Conservation (phyloP, 2,797 vertebrate genomes). For the Catharus ustulatus region DNA sequence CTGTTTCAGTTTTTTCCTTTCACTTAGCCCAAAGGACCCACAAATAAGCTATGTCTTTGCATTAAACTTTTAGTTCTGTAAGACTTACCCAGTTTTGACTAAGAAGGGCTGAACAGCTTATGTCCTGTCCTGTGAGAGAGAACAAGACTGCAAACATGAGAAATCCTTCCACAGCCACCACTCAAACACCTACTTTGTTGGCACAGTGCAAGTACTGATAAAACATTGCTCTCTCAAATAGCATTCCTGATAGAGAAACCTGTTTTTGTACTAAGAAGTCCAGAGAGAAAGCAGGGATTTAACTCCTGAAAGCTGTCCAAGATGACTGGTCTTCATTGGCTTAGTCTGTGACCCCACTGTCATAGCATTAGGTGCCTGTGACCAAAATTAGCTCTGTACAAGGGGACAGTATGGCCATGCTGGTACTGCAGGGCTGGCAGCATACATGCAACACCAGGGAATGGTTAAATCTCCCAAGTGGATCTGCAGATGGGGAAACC, state of each 20-base stretch:
- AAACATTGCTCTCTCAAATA: slow-evolving; percentile 15
- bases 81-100: neutral
- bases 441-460: neutral
- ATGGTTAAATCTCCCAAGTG: neutral
- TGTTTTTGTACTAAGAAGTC: neutral
- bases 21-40: neutral
- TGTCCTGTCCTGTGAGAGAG: slow-evolving; percentile 4
- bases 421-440: neutral
- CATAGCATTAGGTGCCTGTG: neutral
- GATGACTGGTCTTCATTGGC: neutral
- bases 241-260: slow-evolving; percentile 4
- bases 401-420: neutral
- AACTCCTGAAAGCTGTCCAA: neutral
- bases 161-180: neutral
- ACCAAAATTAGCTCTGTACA: neutral
- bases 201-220: slow-evolving; percentile 28
- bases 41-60: neutral
- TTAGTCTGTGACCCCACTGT: neutral
- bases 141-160: neutral
- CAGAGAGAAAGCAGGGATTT: neutral
- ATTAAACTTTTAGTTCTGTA: neutral
- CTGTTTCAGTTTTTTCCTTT: slow-evolving; percentile 9
- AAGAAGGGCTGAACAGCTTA: neutral
- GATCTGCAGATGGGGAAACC: neutral
- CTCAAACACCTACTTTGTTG: slow-evolving; percentile 30